Base-by-base conservation (phyloP, 2,888 invertebrate species). In the Tigriopus californicus region DNA sequence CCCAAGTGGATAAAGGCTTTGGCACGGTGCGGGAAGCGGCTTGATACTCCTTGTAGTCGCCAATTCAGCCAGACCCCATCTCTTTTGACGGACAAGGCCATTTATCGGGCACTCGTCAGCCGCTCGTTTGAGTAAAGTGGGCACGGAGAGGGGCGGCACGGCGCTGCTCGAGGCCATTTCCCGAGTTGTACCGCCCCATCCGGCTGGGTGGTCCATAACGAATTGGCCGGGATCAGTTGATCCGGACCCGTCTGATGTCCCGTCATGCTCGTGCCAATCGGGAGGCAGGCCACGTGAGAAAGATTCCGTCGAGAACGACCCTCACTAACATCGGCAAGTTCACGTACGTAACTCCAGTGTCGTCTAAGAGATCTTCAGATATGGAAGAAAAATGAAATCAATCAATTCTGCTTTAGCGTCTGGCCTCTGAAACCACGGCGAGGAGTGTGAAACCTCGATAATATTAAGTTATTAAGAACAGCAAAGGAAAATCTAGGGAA, bases 1-100 rank as follows among this genome's bases (percentile, higher is more conserved):
- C 91, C 61, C 91, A 73, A 70, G 86, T 82, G 60, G 91, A 72
- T 68, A 91, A 89, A 42, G 81, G 85, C 72, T 85, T 90, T 1
- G 90, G 89, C 55, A 80, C 79, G 40, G 74, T 81, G 62, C 82
- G 10, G 6, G 51, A 20, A 11, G 52, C 59, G 8, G 51, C 24
- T n/a, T 10, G 20, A 22, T 59, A 59, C 24, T 59, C 41, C 2
- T 33, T 15, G 22, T 52, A 59, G 33, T 1, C 41, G n/a, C 59
- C 59, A 59, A n/a, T 51, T 44, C 1, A 3, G n/a, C 59, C 59
- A 59, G 10, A 5, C 75, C 33, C 64, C 64, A 61, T 68, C 64
- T 42, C 71, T 76, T 70, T 82, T 82, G 58, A 78, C 76, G 8
- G 78, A 77, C 57, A 88, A 67, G 0, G 88, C 88, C n/a, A n/a